Evolutionary conservation across 2,113 vertebrate genomes (phyloP), one percentile per base, ranked within the genome.

Genomic region (Lepisosteus osseus): DNA sequence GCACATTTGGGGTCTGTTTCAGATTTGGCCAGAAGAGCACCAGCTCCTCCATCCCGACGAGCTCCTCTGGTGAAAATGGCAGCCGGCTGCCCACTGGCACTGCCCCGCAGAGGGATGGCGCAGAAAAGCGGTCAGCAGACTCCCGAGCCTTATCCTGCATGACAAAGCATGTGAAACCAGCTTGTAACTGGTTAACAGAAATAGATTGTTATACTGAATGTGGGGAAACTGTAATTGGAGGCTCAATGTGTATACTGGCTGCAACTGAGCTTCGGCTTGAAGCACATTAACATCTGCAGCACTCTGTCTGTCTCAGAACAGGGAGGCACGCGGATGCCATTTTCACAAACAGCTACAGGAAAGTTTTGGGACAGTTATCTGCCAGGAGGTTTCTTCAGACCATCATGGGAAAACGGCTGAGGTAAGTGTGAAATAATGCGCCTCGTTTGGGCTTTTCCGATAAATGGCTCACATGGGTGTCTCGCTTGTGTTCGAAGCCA

Each of bases 281-380:
- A 29, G 29, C 29, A 29, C 29, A 2, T 29, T 29, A 29, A 29
- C 29, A 29, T 1, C 29, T 29, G 29, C 29, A 1, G 29, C 56
- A 59, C 73, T 77, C 66, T 74, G 57, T 80, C 68, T 40, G 47
- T 29, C 68, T 74, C 44, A 99, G 96, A 85, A 88, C 78, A 43
- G 93, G 88, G 68, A 94, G 97, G 71, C 94, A 99, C 0, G 95
- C 95, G 0, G 96, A 99, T 0, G 95, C 96, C 84, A 94, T 99
- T 82, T 99, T 98, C 77, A 97, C 93, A 0, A 96, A 96, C 83
- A 92, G 90, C 79, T 98, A 98, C 86, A 92, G 97, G 72, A 98
- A 96, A 71, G 91, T 99, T 74, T 88, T 97, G 79, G 91, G 94
- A 43, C 94, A 97, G 77, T 91, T 98, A 74, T 97, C 94, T 0